Evolutionary conservation across 2,888 invertebrate genomes (phyloP), one percentile per base, ranked within the genome.

Genomic region (Halictus quadricinctus): DNA sequence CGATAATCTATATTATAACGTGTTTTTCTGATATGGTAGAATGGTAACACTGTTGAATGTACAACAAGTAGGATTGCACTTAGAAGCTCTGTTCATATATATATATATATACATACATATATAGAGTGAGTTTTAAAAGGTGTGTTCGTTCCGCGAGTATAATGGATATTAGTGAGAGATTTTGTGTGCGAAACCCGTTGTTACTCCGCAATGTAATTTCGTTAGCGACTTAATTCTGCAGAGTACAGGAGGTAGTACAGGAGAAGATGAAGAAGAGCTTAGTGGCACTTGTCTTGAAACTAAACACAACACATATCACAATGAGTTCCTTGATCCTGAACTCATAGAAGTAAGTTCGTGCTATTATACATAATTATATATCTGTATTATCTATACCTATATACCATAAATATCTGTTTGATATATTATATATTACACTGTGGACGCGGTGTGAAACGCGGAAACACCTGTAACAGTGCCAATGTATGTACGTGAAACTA

Each of bases 161-260:
- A 81, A 77, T 77, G 78, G 87, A 74, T 88, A 87, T 89, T 89
- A 79, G 88, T 79, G 88, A 88, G 72, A 79, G 84, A 64, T 84
- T 84, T 84, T 84, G 64, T 81, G 86, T 50, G 76, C 83, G 70
- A 80, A 81, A 70, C 18, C 72, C 78, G 64, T 75, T 81, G 43
- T 79, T 81, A 72, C 76, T 76, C 80, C 79, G 79, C 86, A 88
- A 82, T 85, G 88, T 88, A 88, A 88, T 88, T 85, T 82, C 85
- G 83, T 88, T 86, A 88, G 84, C 83, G 43, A 88, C 88, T 88
- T 88, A 89, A 90, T 89, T 90, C 91, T 93, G 74, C 93, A 96
- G 96, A 96, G 96, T 86, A 96, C 96, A 82, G 96, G 96, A 84
- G 95, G 95, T 93, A 96, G 96, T 92, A 96, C 96, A 84, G 96